These are phyloP conservation scores for Cotesia vestalis DNA, from an alignment of 1,140 invertebrate species.

Conservation along the genomic window DNA sequence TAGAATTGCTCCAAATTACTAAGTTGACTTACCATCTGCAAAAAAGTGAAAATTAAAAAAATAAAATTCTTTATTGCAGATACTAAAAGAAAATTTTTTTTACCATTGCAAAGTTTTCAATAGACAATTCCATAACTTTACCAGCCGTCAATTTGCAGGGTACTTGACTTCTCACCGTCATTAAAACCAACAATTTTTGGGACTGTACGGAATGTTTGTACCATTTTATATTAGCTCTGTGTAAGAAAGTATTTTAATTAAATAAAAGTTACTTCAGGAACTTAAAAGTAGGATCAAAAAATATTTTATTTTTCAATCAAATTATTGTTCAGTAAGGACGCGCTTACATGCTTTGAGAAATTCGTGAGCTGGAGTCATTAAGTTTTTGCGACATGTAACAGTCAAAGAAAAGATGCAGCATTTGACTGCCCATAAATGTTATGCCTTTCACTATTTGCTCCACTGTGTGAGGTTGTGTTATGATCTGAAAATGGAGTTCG, in stretches of 20 bases:
- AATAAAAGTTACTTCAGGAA: too few species aligned
- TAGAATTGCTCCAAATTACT: too few species aligned
- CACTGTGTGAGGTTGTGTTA: not conserved
- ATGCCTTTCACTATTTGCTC: not conserved
- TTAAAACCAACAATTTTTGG: conserved; percentile 37
- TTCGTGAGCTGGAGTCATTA: not conserved
- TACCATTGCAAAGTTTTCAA: conserved; percentile 28
- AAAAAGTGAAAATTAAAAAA: too few species aligned
- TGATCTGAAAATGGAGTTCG: not conserved
- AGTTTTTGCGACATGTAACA: conserved; percentile 12
- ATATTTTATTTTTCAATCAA: too few species aligned
- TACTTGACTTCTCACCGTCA: conserved; percentile 35
- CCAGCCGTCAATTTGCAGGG: conserved; percentile 37
- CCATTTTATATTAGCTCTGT: conserved; percentile 17
- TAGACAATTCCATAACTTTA: conserved; percentile 30
- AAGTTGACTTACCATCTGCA: too few species aligned
- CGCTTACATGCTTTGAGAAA: not conserved
- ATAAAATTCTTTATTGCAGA: too few species aligned
- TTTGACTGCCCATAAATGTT: not conserved
- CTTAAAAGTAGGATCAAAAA: too few species aligned
- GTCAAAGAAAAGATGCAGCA: conserved; percentile 8
- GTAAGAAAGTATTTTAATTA: not conserved
- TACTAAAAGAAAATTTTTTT: not conserved
- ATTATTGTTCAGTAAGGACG: too few species aligned
- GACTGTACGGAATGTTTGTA: conserved; percentile 27